Base-by-base conservation (phyloP, 1,140 invertebrate species). In the Thalassaphorura encarpata region DNA sequence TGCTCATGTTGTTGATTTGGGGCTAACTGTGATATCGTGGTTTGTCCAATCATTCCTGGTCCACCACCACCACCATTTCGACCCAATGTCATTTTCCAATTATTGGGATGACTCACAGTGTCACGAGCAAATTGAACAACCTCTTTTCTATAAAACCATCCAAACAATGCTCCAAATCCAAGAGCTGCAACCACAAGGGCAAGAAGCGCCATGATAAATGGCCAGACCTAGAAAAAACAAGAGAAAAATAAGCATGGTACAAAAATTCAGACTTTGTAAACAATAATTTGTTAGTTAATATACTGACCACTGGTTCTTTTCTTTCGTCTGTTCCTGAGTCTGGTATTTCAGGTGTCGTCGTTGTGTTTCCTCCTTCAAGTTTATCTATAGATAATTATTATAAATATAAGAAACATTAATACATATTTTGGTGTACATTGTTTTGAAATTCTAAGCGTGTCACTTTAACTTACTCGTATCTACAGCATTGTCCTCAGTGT, bases 81-180 rank as follows among this genome's bases (percentile, higher is more conserved):
- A n/a, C n/a, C n/a, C n/a, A n/a, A n/a, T n/a, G n/a, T n/a, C n/a
- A n/a, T n/a, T n/a, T n/a, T n/a, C n/a, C n/a, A 36, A 36, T 56
- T 52, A 21, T 52, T 60, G 26, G 48, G 28, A 41, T 59, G 60
- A 16, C 42, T 21, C 27, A 61, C 47, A 2, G 46, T 47, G 13
- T 61, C 54, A 3, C 51, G 33, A 2, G 42, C 50, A 52, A 60
- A 65, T 50, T 60, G 54, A 3, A 62, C 18, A 6, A 65, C 53
- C 55, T 65, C 54, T 31, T 62, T 62, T n/a, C 63, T 40, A 39
- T 65, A 65, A 39, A 62, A 65, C 63, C 63, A 65, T 19, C 63
- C 59, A 3, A 65, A 27, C n/a, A 65, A 50, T n/a, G 49, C 26
- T 13, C 43, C 54, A 40, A 64, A 61, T 15, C 40, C 49, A 16